Conservation (phyloP, 2,888 invertebrate species). For the Drosophila acutilabella region DNA sequence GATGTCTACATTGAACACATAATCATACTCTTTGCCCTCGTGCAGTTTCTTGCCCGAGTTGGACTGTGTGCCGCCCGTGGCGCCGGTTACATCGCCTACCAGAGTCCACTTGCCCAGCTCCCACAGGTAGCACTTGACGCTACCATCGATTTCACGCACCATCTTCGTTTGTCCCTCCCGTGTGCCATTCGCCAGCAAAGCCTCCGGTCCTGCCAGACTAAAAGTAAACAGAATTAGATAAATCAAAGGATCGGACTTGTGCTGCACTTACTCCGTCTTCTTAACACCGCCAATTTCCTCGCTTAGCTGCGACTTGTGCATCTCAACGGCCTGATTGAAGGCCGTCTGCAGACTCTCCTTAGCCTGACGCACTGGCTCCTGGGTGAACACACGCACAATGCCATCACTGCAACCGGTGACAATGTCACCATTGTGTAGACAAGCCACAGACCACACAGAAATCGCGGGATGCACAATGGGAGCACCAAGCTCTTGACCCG, state of each 20-base stretch:
- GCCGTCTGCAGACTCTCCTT: conserved; percentile 87
- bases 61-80: conserved; percentile 88
- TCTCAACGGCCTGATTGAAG: conserved; percentile 91
- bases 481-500: conserved; percentile 77
- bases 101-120: conserved; percentile 91
- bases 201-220: conserved; percentile 93
- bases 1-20: conserved; percentile 97
- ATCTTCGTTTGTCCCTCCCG: conserved; percentile 94
- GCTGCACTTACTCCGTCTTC: conserved; percentile 89
- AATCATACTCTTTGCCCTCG: conserved; percentile 97
- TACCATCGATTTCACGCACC: conserved; percentile 89
- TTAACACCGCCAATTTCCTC: conserved; percentile 94
- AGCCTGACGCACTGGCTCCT: conserved; percentile 89
- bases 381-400: conserved; percentile 93
- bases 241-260: not conserved
- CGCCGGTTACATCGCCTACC: conserved; percentile 95
- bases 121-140: conserved; percentile 93
- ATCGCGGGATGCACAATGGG: conserved; percentile 89
- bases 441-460: conserved; percentile 95
- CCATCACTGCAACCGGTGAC: conserved; percentile 96
- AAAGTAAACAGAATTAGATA: not conserved
- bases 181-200: conserved; percentile 90
- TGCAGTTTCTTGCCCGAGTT: conserved; percentile 91
- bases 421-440: conserved; percentile 94
- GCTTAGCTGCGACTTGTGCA: conserved; percentile 87